A percentile compares a stretch with the other conserved stretches of the same genome.
phyloP scores from a whole-genome alignment of 2,797 vertebrate genomes.

The Helostoma temminkii region DNA sequence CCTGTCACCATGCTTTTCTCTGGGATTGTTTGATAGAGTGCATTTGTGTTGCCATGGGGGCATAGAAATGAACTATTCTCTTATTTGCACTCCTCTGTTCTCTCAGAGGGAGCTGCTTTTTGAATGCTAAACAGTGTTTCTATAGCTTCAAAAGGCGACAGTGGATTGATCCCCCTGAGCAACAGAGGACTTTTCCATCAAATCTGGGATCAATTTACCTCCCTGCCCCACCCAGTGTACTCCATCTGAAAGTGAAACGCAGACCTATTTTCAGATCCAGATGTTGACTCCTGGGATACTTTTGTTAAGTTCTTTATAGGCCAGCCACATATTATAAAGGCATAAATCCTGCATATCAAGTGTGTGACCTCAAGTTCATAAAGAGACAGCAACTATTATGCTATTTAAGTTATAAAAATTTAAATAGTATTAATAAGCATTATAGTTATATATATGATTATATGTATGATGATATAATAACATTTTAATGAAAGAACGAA shows the following conservation, averaged over 20 bases:
- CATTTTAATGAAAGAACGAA: neutral
- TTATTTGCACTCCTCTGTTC: constrained; percentile 67
- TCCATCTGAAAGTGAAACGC: constrained; percentile 34
- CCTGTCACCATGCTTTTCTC: constrained; percentile 61
- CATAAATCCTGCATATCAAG: neutral
- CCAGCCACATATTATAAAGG: neutral
- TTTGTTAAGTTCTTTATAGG: constrained; percentile 6
- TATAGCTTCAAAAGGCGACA: constrained; percentile 69
- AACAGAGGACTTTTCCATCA: constrained; percentile 70
- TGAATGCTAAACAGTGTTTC: constrained; percentile 73
- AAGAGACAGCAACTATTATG: neutral
- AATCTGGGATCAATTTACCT: constrained; percentile 70
- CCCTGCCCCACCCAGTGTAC: constrained; percentile 35
- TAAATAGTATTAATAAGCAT: neutral
- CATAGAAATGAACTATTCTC: constrained; percentile 66
- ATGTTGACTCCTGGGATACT: constrained; percentile 4
- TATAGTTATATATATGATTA: neutral
- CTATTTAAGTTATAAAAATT: neutral
- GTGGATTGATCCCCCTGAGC: constrained; percentile 70
- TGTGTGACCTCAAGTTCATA: neutral
- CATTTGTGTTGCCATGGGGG: constrained; percentile 60
- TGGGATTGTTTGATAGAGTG: constrained; percentile 60
- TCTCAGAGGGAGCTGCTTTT: constrained; percentile 53
- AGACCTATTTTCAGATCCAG: constrained; percentile 42
- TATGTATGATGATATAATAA: too few relatives aligned